A percentile compares a stretch with the other conserved stretches of the same genome.
Conservation (phyloP, 2,888 invertebrate genomes). For the Cerceris ruficornis region DNA sequence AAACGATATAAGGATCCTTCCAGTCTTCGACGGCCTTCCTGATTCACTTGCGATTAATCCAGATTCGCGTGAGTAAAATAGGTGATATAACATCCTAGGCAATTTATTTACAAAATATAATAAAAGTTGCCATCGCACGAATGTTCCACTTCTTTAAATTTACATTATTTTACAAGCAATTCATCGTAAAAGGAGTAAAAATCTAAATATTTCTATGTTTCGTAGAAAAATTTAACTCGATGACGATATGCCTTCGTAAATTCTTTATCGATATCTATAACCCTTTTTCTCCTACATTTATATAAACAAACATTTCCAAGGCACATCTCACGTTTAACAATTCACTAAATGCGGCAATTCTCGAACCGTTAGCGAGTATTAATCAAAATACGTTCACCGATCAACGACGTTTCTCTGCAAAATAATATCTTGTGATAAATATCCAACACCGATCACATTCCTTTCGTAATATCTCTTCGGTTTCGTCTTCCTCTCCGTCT, state of each 20-base stretch:
- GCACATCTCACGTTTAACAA: neutral
- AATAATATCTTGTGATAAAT: too few species aligned
- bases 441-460: too few species aligned
- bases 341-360: too few species aligned
- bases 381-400: too few species aligned
- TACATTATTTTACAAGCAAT: constrained; percentile 52
- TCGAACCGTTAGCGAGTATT: too few species aligned
- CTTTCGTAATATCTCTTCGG: too few species aligned
- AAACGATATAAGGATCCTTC: too few species aligned
- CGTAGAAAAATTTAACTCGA: neutral
- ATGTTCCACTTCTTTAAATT: constrained; percentile 23
- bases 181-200: neutral
- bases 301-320: neutral
- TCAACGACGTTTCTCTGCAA: too few species aligned
- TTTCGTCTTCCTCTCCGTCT: neutral
- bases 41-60: too few species aligned
- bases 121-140: constrained; percentile 4
- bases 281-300: too few species aligned
- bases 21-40: too few species aligned
- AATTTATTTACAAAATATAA: constrained; percentile 55
- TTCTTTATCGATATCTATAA: neutral
- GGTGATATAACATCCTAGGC: constrained; percentile 9
- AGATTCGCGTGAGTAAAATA: neutral
- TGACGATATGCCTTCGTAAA: neutral
- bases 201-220: too few species aligned